phyloP scores from a whole-genome alignment of 1,140 invertebrate genomes.

The Elymnias hypermnestra region DNA sequence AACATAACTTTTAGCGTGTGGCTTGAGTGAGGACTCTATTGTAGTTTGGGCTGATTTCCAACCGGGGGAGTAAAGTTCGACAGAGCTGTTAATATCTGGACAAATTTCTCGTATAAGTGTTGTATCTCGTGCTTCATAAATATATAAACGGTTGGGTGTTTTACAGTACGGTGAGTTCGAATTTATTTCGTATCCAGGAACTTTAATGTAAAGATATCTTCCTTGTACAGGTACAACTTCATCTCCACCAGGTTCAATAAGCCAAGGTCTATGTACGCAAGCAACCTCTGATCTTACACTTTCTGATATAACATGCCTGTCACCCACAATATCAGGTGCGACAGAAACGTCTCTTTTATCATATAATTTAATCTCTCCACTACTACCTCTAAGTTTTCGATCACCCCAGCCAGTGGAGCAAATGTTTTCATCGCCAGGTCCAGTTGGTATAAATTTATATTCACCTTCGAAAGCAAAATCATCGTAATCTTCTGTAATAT shows the following conservation, averaged over 20 bases:
- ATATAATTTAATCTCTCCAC: conserved; percentile 79
- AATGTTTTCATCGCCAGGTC: conserved; percentile 69
- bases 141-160: conserved; percentile 83
- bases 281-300: conserved; percentile 72
- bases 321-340: conserved; percentile 62
- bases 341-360: conserved; percentile 62
- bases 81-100: conserved; percentile 74
- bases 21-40: conserved; percentile 71
- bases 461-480: conserved; percentile 89
- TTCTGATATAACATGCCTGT: conserved; percentile 71
- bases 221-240: conserved; percentile 76
- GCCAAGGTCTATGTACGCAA: conserved; percentile 86
- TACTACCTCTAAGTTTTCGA: conserved; percentile 80
- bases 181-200: conserved; percentile 80
- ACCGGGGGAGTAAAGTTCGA: conserved; percentile 85
- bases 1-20: conserved; percentile 81
- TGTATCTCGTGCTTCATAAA: conserved; percentile 81
- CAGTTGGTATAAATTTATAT: conserved; percentile 82
- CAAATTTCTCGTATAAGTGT: conserved; percentile 81
- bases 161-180: conserved; percentile 77
- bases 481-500: conserved; percentile 87
- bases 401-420: conserved; percentile 80
- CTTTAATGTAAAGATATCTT: conserved; percentile 83
- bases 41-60: conserved; percentile 78
- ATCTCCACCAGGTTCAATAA: conserved; percentile 82